Conservation (phyloP, 2,113 vertebrate species). For the Rattus norvegicus region GRCr8 NC_086027.1:74483001-74483500, state of each 20-base stretch:
- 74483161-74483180: slow-evolving; percentile 44
- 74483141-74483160: slow-evolving; percentile 26
- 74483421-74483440: slow-evolving; percentile 20
- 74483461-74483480: slow-evolving; percentile 68
- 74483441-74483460: slow-evolving; percentile 50
- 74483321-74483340: slow-evolving; percentile 47
- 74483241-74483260: slow-evolving; percentile 41
- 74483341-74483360: slow-evolving; percentile 41
- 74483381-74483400: slow-evolving; percentile 27
- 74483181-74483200: slow-evolving; percentile 6
- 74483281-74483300: slow-evolving; percentile 47
- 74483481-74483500: slow-evolving; percentile 47
- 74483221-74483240: slow-evolving; percentile 34
- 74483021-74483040: neutral
- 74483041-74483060: neutral
- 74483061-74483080: neutral
- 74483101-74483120: neutral
- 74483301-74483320: slow-evolving; percentile 4
- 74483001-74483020: neutral
- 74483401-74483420: slow-evolving; percentile 64
- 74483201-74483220: slow-evolving; percentile 9
- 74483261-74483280: slow-evolving; percentile 18
- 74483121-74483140: neutral
- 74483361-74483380: slow-evolving; percentile 38
- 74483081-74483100: slow-evolving; percentile 7